Evolutionary conservation across 2,113 vertebrate genomes (phyloP), one percentile per base, ranked within the genome.

Genomic region (Murina feae): DNA sequence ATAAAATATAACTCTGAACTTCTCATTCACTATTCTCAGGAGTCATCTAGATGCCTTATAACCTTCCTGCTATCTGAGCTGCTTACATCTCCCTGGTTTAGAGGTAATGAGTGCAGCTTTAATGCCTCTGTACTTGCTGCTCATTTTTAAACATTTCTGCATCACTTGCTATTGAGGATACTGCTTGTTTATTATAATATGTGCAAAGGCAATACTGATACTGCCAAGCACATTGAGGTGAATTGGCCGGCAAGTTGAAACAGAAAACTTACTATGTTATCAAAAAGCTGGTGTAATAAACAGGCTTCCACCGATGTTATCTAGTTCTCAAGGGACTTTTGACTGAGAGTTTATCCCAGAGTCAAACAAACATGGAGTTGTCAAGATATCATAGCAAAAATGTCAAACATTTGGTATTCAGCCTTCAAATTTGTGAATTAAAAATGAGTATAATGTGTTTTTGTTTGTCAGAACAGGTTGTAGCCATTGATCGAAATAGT

Each of bases 281-380:
- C 44, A 37, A 87, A 94, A n/a, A 84, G 16, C 32, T 75, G 51
- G 39, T 84, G 47, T 88, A 88, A 80, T 63, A 75, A 91, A 92
- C 28, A 58, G 37, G 13, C 32, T 65, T 47, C 80, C 32, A 88
- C 35, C 65, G 35, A 35, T 80, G n/a, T 65, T 49, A 55, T 12
- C 51, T 35, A 63, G 65, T 76, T 93, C 60, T 91, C 72, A 47
- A 75, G 71, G 74, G 72, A 75, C 6, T 75, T n/a, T 88, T 90
- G 32, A 75, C 39, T 51, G 25, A 58, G 28, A 60, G 14, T 8
- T 47, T 51, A 75, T 84, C 39, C 17, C 66, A 49, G 37, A 78
- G 35, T 83, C 44, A 87, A 82, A 76, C 14, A 78, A 39, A 84
- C 12, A 28, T 9, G 35, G 2, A 71, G 23, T 58, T 89, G 14